Evolutionary conservation across 2,797 vertebrate species (phyloP).

Genomic region (Graptemys geographica): DNA sequence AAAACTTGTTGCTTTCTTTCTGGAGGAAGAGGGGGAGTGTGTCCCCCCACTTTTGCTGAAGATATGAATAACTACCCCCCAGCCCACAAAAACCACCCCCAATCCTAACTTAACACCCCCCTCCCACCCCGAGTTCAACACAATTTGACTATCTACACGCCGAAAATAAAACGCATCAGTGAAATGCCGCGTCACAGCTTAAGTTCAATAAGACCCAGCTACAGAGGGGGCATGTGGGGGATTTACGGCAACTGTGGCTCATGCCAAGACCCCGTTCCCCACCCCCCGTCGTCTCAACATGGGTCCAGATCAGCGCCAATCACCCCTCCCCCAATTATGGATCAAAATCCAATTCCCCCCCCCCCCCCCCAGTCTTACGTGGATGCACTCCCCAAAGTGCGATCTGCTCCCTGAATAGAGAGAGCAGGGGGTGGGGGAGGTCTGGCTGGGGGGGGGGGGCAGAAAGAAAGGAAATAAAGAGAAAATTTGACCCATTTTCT

Average conservation of each 20-base stretch:
- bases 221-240: neutral
- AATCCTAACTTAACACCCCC: neutral
- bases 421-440: neutral
- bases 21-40: neutral
- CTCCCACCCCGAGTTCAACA: neutral
- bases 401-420: neutral
- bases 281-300: neutral
- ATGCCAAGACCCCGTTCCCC: neutral
- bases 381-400: neutral
- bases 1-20: neutral
- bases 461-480: conserved; percentile 86
- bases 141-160: neutral
- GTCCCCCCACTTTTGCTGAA: neutral
- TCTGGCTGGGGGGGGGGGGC: neutral
- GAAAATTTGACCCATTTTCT: conserved; percentile 83
- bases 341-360: neutral
- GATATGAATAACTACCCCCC: neutral
- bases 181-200: neutral
- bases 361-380: neutral
- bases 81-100: neutral
- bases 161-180: neutral
- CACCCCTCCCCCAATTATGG: neutral
- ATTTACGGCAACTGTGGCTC: neutral
- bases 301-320: neutral
- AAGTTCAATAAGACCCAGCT: neutral